Conservation (phyloP, 1,140 invertebrate genomes). For the Cydia splendana region DNA sequence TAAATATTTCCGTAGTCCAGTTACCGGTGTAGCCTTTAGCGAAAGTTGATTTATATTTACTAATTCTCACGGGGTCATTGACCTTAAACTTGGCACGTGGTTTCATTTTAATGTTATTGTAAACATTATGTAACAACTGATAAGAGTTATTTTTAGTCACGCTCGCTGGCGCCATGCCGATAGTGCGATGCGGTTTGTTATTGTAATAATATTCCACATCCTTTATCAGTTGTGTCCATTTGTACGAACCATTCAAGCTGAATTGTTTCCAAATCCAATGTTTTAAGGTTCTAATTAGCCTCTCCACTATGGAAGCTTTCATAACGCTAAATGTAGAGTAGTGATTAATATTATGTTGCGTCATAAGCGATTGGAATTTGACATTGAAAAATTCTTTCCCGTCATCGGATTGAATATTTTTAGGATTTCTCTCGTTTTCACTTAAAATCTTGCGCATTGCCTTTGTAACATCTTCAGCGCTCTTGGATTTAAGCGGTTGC, state of each 20-base stretch:
- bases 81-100: background rate
- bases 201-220: background rate
- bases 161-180: background rate
- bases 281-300: constrained; percentile 77
- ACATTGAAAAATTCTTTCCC: too few species aligned
- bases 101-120: background rate
- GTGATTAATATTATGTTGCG: constrained; percentile 62
- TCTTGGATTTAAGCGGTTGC: constrained; percentile 75
- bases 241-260: constrained; percentile 61
- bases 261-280: constrained; percentile 72
- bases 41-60: background rate
- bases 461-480: constrained; percentile 48
- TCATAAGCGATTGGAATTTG: constrained; percentile 42
- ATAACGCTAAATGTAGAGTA: constrained; percentile 68
- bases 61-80: background rate
- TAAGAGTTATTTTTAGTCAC: background rate
- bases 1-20: background rate
- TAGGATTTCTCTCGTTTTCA: too few species aligned
- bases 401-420: too few species aligned
- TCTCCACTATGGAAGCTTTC: constrained; percentile 75
- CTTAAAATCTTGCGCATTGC: constrained; percentile 8
- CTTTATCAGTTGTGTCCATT: constrained; percentile 45
- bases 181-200: background rate
- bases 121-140: background rate
- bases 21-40: background rate